phyloP scores from a whole-genome alignment of 2,797 vertebrate species.

The Vespertilio murinus region DNA sequence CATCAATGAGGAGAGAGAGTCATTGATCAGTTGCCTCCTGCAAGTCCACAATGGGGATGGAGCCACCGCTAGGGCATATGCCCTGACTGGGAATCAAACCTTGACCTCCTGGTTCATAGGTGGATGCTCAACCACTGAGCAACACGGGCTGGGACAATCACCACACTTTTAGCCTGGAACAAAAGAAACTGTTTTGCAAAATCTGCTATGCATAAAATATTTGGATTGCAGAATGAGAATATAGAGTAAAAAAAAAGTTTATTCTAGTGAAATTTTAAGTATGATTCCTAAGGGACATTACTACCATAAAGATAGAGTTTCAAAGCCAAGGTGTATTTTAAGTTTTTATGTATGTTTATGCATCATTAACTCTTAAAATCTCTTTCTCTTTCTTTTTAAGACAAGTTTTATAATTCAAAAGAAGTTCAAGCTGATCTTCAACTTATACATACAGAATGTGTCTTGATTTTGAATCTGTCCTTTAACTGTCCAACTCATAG shows the following conservation, averaged over 20 bases:
- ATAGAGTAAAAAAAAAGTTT: slow-evolving; percentile 13
- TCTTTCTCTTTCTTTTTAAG: background rate
- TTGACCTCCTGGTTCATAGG: no score
- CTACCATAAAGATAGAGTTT: background rate
- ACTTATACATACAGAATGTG: background rate
- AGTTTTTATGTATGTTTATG: slow-evolving; percentile 32
- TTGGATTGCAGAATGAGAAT: slow-evolving; percentile 39
- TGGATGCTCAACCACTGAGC: no score
- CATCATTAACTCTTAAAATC: background rate
- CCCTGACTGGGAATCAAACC: no score
- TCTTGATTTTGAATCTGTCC: background rate
- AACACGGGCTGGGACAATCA: background rate
- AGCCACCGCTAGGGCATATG: no score
- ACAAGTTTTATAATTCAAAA: background rate
- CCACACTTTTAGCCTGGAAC: background rate
- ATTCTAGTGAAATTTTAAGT: background rate
- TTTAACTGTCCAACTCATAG: background rate
- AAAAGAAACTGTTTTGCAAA: background rate
- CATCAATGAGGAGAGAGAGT: no score
- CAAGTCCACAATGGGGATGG: no score
- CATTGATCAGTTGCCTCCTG: no score
- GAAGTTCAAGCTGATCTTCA: background rate
- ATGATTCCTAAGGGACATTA: background rate
- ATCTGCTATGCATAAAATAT: background rate
- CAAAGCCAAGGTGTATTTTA: background rate